Evolutionary conservation across 2,113 vertebrate genomes (phyloP).

Genomic region (Bujurquina vittata): DNA sequence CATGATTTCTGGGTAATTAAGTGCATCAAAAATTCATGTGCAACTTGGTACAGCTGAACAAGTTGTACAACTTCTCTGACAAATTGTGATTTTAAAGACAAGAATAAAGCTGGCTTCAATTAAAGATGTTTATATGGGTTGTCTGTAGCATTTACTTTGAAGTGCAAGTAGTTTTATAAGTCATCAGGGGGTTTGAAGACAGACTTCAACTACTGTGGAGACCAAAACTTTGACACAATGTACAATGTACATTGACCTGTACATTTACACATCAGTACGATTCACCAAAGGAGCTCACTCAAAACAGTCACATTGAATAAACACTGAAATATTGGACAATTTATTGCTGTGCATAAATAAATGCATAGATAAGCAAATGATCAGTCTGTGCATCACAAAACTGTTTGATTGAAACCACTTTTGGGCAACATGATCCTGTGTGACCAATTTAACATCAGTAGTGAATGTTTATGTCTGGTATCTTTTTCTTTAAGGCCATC

Average conservation of each 20-base stretch:
- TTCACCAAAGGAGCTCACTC: no score
- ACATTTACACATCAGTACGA: no score
- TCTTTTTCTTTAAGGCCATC: background rate
- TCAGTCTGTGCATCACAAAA: no score
- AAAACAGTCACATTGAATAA: no score
- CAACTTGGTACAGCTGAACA: background rate
- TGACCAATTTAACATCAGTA: background rate
- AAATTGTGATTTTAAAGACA: background rate
- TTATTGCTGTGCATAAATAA: no score
- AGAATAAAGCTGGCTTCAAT: background rate
- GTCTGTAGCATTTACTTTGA: background rate
- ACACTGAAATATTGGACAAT: no score
- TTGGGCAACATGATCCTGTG: no score
- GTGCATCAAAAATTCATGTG: conserved; percentile 25
- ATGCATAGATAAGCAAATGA: no score
- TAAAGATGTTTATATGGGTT: background rate
- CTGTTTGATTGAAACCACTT: no score
- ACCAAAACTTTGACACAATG: background rate
- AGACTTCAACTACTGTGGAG: rapidly evolving
- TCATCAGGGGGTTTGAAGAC: background rate
- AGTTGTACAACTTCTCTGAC: background rate
- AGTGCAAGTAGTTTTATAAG: background rate
- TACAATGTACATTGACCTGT: no score
- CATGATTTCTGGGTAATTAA: conserved; percentile 29
- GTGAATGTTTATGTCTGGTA: background rate